Conservation (phyloP, 2,888 invertebrate genomes). For the Eupeodes luniger region DNA sequence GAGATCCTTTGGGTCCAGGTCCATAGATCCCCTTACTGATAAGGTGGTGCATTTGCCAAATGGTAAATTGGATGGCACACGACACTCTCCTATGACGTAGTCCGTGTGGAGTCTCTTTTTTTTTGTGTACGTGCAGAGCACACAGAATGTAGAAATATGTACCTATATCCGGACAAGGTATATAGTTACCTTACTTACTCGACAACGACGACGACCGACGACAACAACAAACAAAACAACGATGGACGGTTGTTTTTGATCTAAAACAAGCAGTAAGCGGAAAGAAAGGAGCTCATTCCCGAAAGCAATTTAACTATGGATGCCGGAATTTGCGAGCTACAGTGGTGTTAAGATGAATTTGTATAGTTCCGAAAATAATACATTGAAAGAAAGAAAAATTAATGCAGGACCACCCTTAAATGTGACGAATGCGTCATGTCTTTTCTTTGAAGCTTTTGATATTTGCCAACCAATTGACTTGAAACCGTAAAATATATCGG, state of each 20-base stretch:
- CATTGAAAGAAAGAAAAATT: background rate
- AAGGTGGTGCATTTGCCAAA: conserved; percentile 74
- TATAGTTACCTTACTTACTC: background rate
- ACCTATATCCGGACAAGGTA: conserved; percentile 18
- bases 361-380: background rate
- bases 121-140: conserved; percentile 32
- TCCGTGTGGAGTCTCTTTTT: conserved; percentile 23
- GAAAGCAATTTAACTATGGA: conserved; percentile 42
- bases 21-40: conserved; percentile 69
- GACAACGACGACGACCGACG: conserved; percentile 25
- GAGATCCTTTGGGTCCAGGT: conserved; percentile 69
- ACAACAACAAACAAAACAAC: conserved; percentile 9
- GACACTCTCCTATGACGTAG: conserved; percentile 75
- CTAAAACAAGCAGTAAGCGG: conserved; percentile 59
- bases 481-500: no score
- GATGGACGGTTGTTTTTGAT: conserved; percentile 67
- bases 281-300: conserved; percentile 70
- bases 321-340: conserved; percentile 37
- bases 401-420: no score
- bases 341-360: background rate
- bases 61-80: conserved; percentile 77
- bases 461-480: no score
- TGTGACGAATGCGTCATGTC: no score
- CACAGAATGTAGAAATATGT: conserved; percentile 6
- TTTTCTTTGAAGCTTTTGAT: no score